Evolutionary conservation across 2,113 vertebrate species (phyloP), one percentile per base, ranked within the genome.

Genomic region (Okapia johnstoni): DNA sequence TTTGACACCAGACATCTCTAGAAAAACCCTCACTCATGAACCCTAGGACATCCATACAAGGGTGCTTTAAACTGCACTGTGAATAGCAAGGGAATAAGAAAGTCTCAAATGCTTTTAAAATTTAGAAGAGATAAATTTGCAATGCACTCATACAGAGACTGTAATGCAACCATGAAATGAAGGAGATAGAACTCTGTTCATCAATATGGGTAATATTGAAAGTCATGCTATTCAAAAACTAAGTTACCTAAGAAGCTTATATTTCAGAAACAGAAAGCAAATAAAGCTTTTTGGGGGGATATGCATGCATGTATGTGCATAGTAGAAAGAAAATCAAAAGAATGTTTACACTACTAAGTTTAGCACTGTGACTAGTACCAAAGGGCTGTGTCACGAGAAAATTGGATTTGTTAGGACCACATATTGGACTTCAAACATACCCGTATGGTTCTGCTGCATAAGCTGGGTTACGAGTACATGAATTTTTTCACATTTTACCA

Each of bases 301-400:
- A 12, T 17, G 1, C 43, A 16, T 81, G 4, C 30, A 3, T 26
- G 4, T 60, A 28, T 52, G 1, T 57, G 43, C 7, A 5, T 2
- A 21, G 3, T 54, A 79, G 14, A 43, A 88, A 46, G 5, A 79
- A 85, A 88, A 89, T 92, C 1, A 84, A 73, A 60, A 54, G 60
- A 81, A 81, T 46, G 33, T 91, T 48, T 85, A 12, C 36, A 48
- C 40, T 48, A 30, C 52, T 83, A 70, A 40, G n/a, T 83, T 66
- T 70, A 94, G 2, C 48, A n/a, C 79, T 48, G 2, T 94, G 57
- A 48, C 23, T 30, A 48, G 16, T 54, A 28, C 5, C 48, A 55
- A 70, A 70, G 23, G 28, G 23, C 3, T 86, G 3, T 83, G 2
- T 54, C 61, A 54, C 2, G 88, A 11, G 8, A 79, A 88, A 46